Conservation (phyloP, 2,888 invertebrate genomes). For the Cistogaster globosa region DNA sequence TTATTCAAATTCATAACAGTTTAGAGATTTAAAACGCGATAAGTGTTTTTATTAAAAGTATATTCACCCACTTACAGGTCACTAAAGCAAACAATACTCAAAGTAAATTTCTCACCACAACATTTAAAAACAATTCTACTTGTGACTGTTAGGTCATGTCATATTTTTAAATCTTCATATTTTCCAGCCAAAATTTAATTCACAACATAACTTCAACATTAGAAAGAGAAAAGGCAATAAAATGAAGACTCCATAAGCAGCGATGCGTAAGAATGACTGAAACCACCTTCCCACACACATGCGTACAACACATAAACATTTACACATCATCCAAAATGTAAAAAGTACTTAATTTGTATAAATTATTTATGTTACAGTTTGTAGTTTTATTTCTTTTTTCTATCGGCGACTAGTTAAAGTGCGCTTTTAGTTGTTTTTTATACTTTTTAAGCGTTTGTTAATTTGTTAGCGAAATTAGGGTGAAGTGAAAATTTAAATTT, state of each 20-base stretch:
- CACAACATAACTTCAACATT: neutral
- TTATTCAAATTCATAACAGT: slow-evolving; percentile 34
- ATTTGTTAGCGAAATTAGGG: neutral
- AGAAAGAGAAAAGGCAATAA: neutral
- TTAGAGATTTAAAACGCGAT: slow-evolving; percentile 61
- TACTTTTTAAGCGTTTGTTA: slow-evolving; percentile 13
- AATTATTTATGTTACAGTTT: slow-evolving; percentile 8
- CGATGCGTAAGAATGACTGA: slow-evolving; percentile 79
- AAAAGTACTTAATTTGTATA: slow-evolving; percentile 25
- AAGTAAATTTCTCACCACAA: slow-evolving; percentile 23
- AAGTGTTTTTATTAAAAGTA: slow-evolving; percentile 53
- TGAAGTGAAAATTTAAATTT: slow-evolving; percentile 52
- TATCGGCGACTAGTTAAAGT: slow-evolving; percentile 29
- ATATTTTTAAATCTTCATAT: slow-evolving; percentile 37
- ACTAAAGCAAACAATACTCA: neutral
- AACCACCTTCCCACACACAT: slow-evolving; percentile 76
- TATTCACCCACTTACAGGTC: slow-evolving; percentile 20
- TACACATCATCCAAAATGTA: slow-evolving; percentile 25
- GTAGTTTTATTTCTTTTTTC: neutral
- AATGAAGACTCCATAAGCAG: slow-evolving; percentile 67
- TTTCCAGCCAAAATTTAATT: slow-evolving; percentile 1
- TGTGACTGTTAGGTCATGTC: slow-evolving; percentile 48
- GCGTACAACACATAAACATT: neutral
- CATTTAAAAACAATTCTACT: slow-evolving; percentile 38
- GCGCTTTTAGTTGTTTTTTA: slow-evolving; percentile 47